Evolutionary conservation across 2,113 vertebrate genomes (phyloP), one percentile per base, ranked within the genome.

Genomic region (Mobula birostris): DNA sequence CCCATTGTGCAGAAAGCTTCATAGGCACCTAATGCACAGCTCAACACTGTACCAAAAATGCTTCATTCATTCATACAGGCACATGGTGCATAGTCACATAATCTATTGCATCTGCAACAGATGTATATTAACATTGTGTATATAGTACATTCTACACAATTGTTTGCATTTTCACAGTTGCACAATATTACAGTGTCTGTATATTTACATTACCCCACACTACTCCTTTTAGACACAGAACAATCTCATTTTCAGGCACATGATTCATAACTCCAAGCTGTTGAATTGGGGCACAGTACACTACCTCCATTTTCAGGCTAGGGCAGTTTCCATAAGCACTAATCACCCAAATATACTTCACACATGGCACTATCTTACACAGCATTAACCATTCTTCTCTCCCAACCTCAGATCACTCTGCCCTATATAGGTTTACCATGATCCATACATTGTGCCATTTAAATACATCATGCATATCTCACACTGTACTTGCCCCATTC

Each of bases 31-130:
- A 66, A 90, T 66, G 61, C 58, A 66, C 29, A 66, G 61, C 72
- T 24, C 19, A 21, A 19, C 17, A 74, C 72, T 74, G 17, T 74
- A 24, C 21, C 72, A 74, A 21, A 5, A 21, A 74, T 90, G 61
- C 63, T 32, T 90, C 72, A 74, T 24, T 66, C 61, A 68, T 90
- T 32, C 7, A 58, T 58, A 90, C 63, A 90, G 85, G 85, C 85
- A 93, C 66, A 93, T 27, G 90, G 90, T 93, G 36, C 66, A 90
- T 68, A 70, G 88, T 91, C 88, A 48, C 88, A 70, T 66, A 72
- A 48, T 27, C 1, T 74, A 93, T 36, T 74, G 68, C 68, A 93
- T 19, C 40, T 74, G 36, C 68, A 93, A 93, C 24, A 93, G 19
- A 32, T 27, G 8, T 56, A 40, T 72, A 72, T 72, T 92, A 32